A percentile compares a stretch with the other conserved stretches of the same genome.
Conservation (phyloP, 2,797 vertebrate genomes). For the Prionace glauca region DNA sequence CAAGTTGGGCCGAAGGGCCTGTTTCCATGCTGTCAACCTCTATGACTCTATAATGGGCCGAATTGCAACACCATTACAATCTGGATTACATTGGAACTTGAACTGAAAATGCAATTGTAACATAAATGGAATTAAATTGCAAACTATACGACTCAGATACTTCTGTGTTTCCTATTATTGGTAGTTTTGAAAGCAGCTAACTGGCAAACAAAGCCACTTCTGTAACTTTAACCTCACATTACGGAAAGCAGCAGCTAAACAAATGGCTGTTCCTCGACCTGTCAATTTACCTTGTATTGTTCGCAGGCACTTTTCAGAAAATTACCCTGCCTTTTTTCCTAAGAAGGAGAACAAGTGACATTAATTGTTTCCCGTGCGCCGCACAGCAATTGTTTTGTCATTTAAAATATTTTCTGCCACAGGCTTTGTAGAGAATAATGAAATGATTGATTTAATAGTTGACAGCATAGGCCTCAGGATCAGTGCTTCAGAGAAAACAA, state of each 20-base stretch:
- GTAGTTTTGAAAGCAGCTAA: neutral
- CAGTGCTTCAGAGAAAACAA: slow-evolving; percentile 9
- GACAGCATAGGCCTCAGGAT: neutral
- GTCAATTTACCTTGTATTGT: neutral
- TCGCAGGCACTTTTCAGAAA: neutral
- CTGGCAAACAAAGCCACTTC: neutral
- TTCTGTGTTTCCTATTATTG: neutral
- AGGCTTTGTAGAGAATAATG: neutral
- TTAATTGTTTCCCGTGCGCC: neutral
- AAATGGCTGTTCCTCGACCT: neutral
- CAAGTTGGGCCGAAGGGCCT: too few species aligned
- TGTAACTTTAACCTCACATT: neutral
- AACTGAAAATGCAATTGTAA: neutral
- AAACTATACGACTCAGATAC: neutral
- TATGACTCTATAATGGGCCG: neutral
- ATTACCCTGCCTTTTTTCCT: too few species aligned
- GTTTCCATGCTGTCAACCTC: too few species aligned
- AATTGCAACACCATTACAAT: neutral
- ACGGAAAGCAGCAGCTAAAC: neutral
- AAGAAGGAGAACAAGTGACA: neutral
- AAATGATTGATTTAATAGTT: slow-evolving; percentile 18
- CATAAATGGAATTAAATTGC: neutral
- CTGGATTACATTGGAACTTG: neutral
- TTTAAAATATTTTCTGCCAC: neutral
- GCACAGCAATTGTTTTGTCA: neutral